These are phyloP conservation scores for Trichomycterus rosablanca DNA, from an alignment of 2,113 vertebrate species.

Conservation along the genomic window DNA sequence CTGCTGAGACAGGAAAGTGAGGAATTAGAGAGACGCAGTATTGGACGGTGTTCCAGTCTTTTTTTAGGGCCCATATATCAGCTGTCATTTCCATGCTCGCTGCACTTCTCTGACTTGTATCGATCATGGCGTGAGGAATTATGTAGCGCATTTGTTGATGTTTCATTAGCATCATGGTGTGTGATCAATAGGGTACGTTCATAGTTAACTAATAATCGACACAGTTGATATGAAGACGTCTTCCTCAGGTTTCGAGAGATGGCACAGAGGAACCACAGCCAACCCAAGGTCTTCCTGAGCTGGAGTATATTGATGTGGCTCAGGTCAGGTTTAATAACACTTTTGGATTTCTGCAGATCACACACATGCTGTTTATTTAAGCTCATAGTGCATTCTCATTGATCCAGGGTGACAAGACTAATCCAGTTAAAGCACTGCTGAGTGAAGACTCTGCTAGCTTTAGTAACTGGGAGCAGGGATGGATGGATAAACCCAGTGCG, in stretches of 20 bases:
- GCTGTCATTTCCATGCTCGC: not conserved
- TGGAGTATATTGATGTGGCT: conserved; percentile 54
- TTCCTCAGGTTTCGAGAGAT: not conserved
- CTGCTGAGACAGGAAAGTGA: conserved; percentile 37
- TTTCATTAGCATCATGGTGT: conserved; percentile 14
- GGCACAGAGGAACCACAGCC: not conserved
- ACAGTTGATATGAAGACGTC: not conserved
- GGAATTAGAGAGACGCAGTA: conserved; percentile 19
- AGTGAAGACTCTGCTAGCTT: not conserved
- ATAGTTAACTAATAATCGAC: not conserved
- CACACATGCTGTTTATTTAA: not conserved
- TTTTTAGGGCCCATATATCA: conserved; percentile 27
- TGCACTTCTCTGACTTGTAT: conserved; percentile 4
- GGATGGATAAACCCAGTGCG: not conserved
- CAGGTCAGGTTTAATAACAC: conserved; percentile 8
- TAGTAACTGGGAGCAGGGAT: conserved; percentile 41
- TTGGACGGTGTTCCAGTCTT: conserved; percentile 22
- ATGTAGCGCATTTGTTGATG: conserved; percentile 16
- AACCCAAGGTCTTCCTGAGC: conserved; percentile 47
- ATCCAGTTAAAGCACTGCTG: conserved; percentile 14
- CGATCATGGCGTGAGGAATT: conserved; percentile 6
- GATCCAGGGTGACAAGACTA: conserved; percentile 20
- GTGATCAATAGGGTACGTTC: conserved; percentile 15
- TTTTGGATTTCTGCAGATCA: not conserved
- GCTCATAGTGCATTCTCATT: not conserved